Percentiles rank a stretch among this genome's conserved stretches.
Conservation (phyloP, 2,113 vertebrate genomes). For the Sinocyclocheilus rhinocerous region DNA sequence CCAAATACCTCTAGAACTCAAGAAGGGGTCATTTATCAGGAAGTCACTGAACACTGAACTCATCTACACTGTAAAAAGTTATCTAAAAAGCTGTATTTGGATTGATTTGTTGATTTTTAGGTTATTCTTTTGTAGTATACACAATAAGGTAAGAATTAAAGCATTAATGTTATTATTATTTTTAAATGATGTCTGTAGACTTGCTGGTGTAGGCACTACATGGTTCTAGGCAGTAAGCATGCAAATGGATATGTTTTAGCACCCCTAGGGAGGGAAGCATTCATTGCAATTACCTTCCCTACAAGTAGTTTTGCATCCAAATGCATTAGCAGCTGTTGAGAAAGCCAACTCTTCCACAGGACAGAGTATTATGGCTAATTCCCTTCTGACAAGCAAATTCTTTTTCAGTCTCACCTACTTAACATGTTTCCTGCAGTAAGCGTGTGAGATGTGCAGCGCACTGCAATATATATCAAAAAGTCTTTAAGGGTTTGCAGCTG, state of each 20-base stretch:
- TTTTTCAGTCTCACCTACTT: slow-evolving; percentile 69
- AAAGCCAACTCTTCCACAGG: slow-evolving; percentile 25
- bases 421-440: slow-evolving; percentile 68
- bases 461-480: slow-evolving; percentile 60
- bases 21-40: slow-evolving; percentile 4
- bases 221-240: slow-evolving; percentile 10
- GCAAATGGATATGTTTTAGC: background rate
- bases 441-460: slow-evolving; percentile 55
- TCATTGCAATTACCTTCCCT: slow-evolving; percentile 15
- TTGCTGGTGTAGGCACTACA: background rate
- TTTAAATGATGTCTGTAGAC: background rate
- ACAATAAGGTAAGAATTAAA: background rate
- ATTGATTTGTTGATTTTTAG: background rate
- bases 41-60: too few relatives aligned
- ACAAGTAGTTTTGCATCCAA: slow-evolving; percentile 26
- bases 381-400: slow-evolving; percentile 66
- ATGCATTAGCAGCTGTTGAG: slow-evolving; percentile 44
- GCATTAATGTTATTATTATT: background rate
- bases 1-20: slow-evolving; percentile 29
- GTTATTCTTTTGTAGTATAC: background rate
- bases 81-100: background rate
- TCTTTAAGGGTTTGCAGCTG: slow-evolving; percentile 47
- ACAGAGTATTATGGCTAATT: slow-evolving; percentile 62
- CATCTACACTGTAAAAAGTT: background rate
- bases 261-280: slow-evolving; percentile 22